Conservation (phyloP, 2,113 vertebrate species). For the Daboia siamensis region DNA sequence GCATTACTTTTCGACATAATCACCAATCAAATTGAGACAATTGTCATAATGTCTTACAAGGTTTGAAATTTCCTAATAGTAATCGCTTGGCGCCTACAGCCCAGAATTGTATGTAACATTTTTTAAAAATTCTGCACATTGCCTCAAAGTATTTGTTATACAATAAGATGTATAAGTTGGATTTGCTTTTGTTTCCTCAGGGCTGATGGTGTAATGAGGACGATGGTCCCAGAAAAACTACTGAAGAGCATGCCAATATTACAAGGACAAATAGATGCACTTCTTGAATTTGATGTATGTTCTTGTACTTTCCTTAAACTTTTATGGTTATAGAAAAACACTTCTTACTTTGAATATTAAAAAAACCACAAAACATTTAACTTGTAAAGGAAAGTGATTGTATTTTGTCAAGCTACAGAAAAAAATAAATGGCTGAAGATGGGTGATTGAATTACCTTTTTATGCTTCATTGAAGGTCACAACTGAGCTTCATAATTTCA, state of each 20-base stretch:
- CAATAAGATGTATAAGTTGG: not conserved
- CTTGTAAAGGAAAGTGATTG: not conserved
- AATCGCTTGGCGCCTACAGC: no score
- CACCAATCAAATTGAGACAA: no score
- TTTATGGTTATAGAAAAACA: not conserved
- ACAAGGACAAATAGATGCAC: conserved; percentile 93
- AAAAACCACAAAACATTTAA: not conserved
- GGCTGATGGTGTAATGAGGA: conserved; percentile 94
- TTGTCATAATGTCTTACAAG: no score
- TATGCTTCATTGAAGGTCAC: not conserved
- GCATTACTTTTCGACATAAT: no score
- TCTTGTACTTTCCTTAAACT: conserved; percentile 30
- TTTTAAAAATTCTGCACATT: not conserved
- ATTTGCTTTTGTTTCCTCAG: conserved; percentile 65
- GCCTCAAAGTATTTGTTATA: not conserved
- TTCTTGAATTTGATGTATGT: conserved; percentile 96
- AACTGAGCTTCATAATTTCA: not conserved
- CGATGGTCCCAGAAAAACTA: conserved; percentile 93
- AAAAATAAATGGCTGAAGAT: not conserved
- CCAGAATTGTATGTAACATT: not conserved
- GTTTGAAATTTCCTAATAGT: no score
- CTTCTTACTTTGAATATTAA: not conserved
- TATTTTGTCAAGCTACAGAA: not conserved
- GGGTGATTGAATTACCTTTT: not conserved
- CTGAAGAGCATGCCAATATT: conserved; percentile 95